A percentile compares a stretch with the other conserved stretches of the same genome.
These are phyloP conservation scores for Ceratina calcarata DNA, from an alignment of 1,140 invertebrate genomes.

Conservation along the genomic window DNA sequence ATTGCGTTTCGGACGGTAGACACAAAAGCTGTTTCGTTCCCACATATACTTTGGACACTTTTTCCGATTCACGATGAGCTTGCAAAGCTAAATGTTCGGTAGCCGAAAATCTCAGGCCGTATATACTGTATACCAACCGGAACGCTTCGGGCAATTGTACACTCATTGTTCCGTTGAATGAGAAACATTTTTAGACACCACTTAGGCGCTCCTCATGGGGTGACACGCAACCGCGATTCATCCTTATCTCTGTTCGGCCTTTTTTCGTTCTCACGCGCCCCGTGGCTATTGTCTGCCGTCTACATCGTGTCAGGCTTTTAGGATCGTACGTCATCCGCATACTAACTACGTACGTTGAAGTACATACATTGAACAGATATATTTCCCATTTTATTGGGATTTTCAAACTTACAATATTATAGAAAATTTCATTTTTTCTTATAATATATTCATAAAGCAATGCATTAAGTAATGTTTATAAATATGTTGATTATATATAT, in stretches of 20 bases:
- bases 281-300: constrained; percentile 56
- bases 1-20: constrained; percentile 11
- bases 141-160: constrained; percentile 63
- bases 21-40: constrained; percentile 67
- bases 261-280: constrained; percentile 41
- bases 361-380: not conserved
- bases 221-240: constrained; percentile 72
- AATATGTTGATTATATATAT: not conserved
- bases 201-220: constrained; percentile 66
- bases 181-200: constrained; percentile 74
- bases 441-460: too few species aligned
- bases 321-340: constrained; percentile 54
- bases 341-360: constrained; percentile 27
- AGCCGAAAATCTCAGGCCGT: constrained; percentile 63
- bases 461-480: too few species aligned
- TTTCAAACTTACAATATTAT: too few species aligned
- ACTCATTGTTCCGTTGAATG: constrained; percentile 70
- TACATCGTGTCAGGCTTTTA: constrained; percentile 60
- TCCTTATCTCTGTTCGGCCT: constrained; percentile 57
- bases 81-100: constrained; percentile 69
- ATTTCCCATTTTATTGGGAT: not conserved
- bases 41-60: constrained; percentile 59
- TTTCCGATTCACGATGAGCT: constrained; percentile 74
- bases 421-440: too few species aligned
- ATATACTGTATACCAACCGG: constrained; percentile 34